Base-by-base conservation (phyloP, 2,888 invertebrate species). In the Spodoptera picta region DNA sequence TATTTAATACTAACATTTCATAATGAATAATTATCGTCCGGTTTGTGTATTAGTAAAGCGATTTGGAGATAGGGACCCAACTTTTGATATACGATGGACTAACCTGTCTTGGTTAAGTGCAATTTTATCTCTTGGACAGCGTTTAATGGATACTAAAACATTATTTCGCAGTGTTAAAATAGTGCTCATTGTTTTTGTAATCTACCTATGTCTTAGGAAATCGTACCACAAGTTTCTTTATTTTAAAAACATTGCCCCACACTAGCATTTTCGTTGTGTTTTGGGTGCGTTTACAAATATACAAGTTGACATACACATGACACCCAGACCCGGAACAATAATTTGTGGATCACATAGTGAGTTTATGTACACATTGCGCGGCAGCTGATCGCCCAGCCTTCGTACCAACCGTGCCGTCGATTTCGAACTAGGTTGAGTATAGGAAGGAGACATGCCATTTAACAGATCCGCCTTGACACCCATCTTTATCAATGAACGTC, bases 1-100 rank as follows among this genome's bases (percentile, higher is more conserved):
- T 65, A 57, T 70, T 70, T 65, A 71, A 58, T 19, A 53, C 55
- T 57, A 12, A 44, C 27, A 69, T 75, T 65, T 60, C 57, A 46
- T 73, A 53, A 53, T 56, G 41, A 58, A 56, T 73, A 65, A 66
- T 66, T 57, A 62, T 24, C 58, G 45, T 58, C 48, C 51, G n/a
- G 27, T 54, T 10, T 50, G 31, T 31, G 9, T 4, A 14, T 69
- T 58, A 42, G 54, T 31, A 69, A 52, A 52, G 65, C 41, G 46
- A 75, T 69, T 68, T 23, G 41, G 44, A 44, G 73, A 73, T 68
- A 52, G 51, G 27, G 27, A 58, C 27, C 9, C 12, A 14, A 56
- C 53, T 52, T 36, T 52, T 51, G 44, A 45, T 69, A 51, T 10
- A 24, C 46, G 69, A 69, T 73, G 56, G 7, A 27, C 56, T 49